Evolutionary conservation across 2,113 vertebrate genomes (phyloP).

Genomic region (Eupsittula cactorum): DNA sequence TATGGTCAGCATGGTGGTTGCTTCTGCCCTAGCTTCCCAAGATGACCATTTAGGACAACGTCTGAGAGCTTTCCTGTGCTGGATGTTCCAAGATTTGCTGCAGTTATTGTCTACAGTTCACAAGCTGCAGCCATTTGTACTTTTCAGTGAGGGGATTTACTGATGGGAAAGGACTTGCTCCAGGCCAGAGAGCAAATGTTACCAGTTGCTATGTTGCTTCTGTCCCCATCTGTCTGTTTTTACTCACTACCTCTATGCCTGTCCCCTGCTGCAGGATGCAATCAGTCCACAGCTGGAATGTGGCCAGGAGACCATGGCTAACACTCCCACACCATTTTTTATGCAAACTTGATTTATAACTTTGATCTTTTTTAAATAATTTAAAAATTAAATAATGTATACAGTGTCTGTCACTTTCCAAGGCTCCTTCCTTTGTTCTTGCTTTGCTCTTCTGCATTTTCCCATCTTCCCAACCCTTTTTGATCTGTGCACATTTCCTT

Average conservation of each 20-base stretch:
- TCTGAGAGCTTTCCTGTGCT: neutral
- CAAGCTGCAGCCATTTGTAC: neutral
- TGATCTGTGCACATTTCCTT: neutral
- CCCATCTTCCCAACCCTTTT: neutral
- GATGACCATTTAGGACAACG: neutral
- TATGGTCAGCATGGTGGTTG: neutral
- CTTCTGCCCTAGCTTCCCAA: neutral
- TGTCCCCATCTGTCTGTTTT: neutral
- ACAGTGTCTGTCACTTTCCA: slow-evolving; percentile 32
- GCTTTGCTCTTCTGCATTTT: neutral
- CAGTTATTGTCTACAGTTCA: neutral
- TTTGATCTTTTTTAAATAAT: slow-evolving; percentile 63
- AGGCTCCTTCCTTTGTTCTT: slow-evolving; percentile 39
- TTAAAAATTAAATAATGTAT: slow-evolving; percentile 59
- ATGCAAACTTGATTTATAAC: slow-evolving; percentile 57
- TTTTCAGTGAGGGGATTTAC: neutral
- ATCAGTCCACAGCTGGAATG: slow-evolving; percentile 16
- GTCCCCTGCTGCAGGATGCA: neutral
- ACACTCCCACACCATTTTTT: slow-evolving; percentile 18
- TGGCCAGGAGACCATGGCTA: neutral
- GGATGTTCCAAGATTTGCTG: neutral
- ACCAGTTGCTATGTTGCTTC: neutral
- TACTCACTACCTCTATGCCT: neutral
- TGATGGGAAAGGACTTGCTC: neutral
- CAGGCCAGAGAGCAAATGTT: neutral